Percentiles rank a stretch among this genome's conserved stretches.
These are phyloP conservation scores for Vulpes vulpes DNA, from an alignment of 2,113 vertebrate species.

Conservation along the genomic window DNA sequence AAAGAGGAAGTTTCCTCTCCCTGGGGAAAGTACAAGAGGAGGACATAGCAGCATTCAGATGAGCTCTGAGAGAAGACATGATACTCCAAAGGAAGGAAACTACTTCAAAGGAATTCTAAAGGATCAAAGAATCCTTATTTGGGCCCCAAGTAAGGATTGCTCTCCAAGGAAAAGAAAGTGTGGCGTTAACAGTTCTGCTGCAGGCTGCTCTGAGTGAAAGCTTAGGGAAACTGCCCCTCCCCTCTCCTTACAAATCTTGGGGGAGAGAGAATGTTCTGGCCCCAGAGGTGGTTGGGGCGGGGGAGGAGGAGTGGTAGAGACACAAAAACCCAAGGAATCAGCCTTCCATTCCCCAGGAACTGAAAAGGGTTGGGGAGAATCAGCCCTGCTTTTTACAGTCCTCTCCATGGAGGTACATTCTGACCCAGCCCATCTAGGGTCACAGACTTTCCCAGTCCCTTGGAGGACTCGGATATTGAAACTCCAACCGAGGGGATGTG, in stretches of 20 bases:
- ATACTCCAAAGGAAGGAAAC: not conserved
- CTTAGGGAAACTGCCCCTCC: not conserved
- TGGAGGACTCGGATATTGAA: not conserved
- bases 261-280: not conserved
- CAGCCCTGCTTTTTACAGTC: not conserved
- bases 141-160: not conserved
- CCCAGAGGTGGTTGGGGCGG: too few species aligned
- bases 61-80: not conserved
- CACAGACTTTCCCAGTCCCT: not conserved
- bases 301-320: not conserved
- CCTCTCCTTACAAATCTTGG: not conserved
- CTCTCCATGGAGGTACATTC: not conserved
- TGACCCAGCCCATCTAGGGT: not conserved
- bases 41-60: not conserved
- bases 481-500: not conserved
- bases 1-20: not conserved
- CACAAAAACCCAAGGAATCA: not conserved
- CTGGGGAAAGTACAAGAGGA: not conserved
- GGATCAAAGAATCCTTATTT: not conserved
- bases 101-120: not conserved
- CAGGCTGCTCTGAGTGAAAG: not conserved
- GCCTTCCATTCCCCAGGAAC: not conserved
- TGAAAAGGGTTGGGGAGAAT: not conserved
- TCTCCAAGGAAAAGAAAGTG: not conserved
- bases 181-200: not conserved